A percentile compares a stretch with the other conserved stretches of the same genome.
phyloP scores from a whole-genome alignment of 2,888 invertebrate genomes.

The Onthophagus sagittarius region DNA sequence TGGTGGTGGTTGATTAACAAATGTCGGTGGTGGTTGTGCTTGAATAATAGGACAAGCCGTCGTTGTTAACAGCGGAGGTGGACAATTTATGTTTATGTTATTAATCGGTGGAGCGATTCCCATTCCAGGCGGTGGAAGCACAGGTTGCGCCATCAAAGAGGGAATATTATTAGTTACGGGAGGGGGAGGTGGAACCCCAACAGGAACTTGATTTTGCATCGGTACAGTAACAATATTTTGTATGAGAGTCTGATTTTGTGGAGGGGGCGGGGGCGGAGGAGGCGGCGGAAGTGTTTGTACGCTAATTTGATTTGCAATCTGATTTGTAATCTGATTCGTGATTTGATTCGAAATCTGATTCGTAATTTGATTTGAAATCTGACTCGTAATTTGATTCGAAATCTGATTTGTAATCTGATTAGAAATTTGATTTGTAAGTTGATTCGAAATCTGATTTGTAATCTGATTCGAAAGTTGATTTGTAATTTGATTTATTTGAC shows the following conservation, averaged over 20 bases:
- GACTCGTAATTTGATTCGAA: background rate
- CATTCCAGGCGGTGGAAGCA: constrained; percentile 43
- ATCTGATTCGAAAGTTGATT: background rate
- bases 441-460: background rate
- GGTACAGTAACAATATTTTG: constrained; percentile 29
- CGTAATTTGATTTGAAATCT: background rate
- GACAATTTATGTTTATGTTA: constrained; percentile 36
- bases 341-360: background rate
- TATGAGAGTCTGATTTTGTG: constrained; percentile 26
- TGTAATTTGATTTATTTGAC: background rate
- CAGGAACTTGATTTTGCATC: constrained; percentile 26
- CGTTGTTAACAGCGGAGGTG: constrained; percentile 35
- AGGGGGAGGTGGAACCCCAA: constrained; percentile 30
- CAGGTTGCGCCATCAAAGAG: constrained; percentile 46
- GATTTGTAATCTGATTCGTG: constrained; percentile 28
- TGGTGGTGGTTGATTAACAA: constrained; percentile 42
- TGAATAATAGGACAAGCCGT: constrained; percentile 25
- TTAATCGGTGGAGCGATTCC: constrained; percentile 32
- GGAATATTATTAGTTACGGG: constrained; percentile 40
- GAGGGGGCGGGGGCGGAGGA: constrained; percentile 31
- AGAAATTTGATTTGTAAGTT: constrained; percentile 22
- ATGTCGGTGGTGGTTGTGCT: constrained; percentile 40
- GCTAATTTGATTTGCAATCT: constrained; percentile 23
- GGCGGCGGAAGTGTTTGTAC: constrained; percentile 25
- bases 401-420: constrained; percentile 28